phyloP scores from a whole-genome alignment of 2,888 invertebrate genomes.

The Macrophya annulata region DNA sequence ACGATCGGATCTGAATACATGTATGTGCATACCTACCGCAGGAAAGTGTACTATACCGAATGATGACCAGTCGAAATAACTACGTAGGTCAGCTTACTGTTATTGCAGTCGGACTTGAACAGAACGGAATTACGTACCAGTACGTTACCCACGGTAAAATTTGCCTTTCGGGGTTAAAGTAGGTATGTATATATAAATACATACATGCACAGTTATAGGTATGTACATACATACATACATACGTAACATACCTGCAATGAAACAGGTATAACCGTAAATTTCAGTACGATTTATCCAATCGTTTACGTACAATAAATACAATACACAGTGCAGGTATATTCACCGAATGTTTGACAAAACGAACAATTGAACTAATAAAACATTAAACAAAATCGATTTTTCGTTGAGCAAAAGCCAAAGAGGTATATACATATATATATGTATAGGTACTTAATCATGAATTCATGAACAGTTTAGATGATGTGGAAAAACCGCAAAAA shows the following conservation, averaged over 20 bases:
- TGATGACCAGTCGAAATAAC: constrained; percentile 19
- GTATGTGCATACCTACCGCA: not conserved
- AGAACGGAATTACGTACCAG: constrained; percentile 10
- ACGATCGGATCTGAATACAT: not conserved
- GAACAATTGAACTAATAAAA: not conserved
- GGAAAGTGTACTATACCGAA: constrained; percentile 7
- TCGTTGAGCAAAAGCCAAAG: not conserved
- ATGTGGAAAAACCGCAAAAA: not conserved
- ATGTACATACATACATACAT: not conserved
- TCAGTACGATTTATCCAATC: constrained; percentile 4
- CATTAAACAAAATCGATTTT: not conserved
- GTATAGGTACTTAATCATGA: not conserved
- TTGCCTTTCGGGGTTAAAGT: not conserved
- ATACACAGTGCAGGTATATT: not conserved
- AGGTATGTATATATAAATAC: not conserved
- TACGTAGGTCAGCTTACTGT: constrained; percentile 11
- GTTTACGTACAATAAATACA: not conserved
- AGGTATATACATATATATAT: not conserved
- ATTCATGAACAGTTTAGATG: not conserved
- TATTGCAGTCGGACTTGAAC: constrained; percentile 1
- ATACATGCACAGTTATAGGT: not conserved
- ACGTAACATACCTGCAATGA: not conserved
- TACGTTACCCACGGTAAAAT: not conserved
- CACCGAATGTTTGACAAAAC: constrained; percentile 23
- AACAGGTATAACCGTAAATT: constrained; percentile 13